phyloP scores from a whole-genome alignment of 2,888 invertebrate species.

The Callinectes sapidus region DNA sequence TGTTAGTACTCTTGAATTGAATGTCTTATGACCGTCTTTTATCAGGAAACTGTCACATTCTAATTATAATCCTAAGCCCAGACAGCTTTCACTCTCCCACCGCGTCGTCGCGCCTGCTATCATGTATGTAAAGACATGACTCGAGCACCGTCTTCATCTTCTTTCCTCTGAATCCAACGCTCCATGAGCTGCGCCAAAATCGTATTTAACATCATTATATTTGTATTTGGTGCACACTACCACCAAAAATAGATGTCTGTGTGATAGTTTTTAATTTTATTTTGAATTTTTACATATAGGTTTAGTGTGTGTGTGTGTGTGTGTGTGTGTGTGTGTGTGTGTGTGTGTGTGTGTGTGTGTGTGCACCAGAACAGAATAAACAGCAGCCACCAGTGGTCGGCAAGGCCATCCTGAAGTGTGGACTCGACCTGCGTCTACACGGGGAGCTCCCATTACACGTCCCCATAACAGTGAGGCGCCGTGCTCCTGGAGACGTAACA shows the following conservation, averaged over 20 bases:
- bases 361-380: not conserved
- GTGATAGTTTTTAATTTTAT: not conserved
- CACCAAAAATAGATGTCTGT: not conserved
- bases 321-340: too few species aligned
- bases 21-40: not conserved
- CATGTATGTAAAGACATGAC: not conserved
- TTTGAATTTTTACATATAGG: too few species aligned
- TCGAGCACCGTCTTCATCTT: not conserved
- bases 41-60: not conserved
- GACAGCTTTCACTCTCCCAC: not conserved
- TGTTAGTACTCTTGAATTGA: not conserved
- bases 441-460: too few species aligned
- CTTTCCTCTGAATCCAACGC: not conserved
- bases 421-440: too few species aligned
- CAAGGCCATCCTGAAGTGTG: too few species aligned
- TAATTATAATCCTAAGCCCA: not conserved
- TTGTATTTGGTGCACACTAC: not conserved
- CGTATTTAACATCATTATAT: not conserved
- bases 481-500: too few species aligned
- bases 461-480: too few species aligned
- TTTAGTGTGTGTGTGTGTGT: not conserved
- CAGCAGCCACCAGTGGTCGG: too few species aligned
- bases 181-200: not conserved
- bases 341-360: not conserved
- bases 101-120: not conserved